These are phyloP conservation scores for Muntiacus reevesi DNA, from an alignment of 2,113 vertebrate species.

Conservation along the genomic window DNA sequence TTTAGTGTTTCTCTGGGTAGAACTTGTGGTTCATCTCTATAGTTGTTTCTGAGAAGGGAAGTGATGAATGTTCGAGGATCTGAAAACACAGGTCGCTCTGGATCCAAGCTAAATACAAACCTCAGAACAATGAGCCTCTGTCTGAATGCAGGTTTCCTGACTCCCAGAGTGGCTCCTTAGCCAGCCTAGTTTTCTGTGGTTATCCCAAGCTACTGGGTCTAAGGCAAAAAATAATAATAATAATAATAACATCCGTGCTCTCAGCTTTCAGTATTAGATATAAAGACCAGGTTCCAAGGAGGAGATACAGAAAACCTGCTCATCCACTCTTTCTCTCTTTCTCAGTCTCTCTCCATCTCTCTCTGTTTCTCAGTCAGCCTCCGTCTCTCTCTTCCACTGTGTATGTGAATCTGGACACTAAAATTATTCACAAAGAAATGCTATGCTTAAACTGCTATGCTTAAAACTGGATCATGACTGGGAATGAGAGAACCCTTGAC, in stretches of 20 bases:
- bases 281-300: not conserved
- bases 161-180: not conserved
- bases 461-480: not conserved
- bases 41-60: slow-evolving; percentile 3
- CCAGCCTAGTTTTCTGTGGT: not conserved
- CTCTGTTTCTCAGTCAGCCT: too few species aligned
- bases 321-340: not conserved
- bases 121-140: slow-evolving; percentile 44
- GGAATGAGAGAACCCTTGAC: not conserved
- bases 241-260: not conserved
- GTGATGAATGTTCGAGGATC: slow-evolving; percentile 22
- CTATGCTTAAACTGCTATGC: not conserved
- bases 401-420: not conserved
- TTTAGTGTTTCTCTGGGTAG: not conserved
- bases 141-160: not conserved
- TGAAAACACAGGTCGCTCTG: not conserved
- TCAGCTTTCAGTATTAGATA: not conserved
- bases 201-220: not conserved
- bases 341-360: not conserved
- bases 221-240: not conserved
- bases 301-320: not conserved
- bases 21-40: not conserved
- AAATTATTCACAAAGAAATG: not conserved
- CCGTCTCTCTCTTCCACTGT: not conserved
- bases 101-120: slow-evolving; percentile 42